These are phyloP conservation scores for Magallana ariakensis DNA, from an alignment of 1,140 invertebrate genomes.

Conservation along the genomic window DNA sequence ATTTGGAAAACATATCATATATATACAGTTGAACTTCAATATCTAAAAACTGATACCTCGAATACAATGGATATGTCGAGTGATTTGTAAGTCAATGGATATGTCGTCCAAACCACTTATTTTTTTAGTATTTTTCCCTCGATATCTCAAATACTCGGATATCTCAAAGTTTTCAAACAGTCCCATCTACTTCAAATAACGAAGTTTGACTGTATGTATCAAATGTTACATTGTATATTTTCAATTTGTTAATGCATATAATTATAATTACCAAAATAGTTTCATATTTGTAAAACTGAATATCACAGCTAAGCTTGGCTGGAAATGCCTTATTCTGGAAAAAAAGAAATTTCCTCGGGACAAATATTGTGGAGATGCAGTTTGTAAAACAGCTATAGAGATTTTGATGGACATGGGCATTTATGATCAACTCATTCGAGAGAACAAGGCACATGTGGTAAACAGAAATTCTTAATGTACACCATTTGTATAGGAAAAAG, in stretches of 20 bases:
- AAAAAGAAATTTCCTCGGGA: constrained; percentile 75
- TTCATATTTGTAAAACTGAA: background rate
- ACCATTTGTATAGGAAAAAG: too few relatives aligned
- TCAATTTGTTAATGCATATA: background rate
- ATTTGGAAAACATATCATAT: too few relatives aligned
- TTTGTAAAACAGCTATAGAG: constrained; percentile 75
- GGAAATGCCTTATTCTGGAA: constrained; percentile 70
- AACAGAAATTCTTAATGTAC: constrained; percentile 35
- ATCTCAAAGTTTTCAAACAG: too few relatives aligned
- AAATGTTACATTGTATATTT: background rate
- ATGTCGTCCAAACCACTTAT: too few relatives aligned
- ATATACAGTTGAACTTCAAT: too few relatives aligned
- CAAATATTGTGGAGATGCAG: constrained; percentile 75
- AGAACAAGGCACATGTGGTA: constrained; percentile 72
- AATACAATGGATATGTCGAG: too few relatives aligned
- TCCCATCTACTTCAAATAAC: too few relatives aligned
- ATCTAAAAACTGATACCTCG: too few relatives aligned
- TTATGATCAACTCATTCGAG: constrained; percentile 68
- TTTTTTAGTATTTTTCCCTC: too few relatives aligned
- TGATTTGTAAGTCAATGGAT: too few relatives aligned
- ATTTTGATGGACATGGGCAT: constrained; percentile 74
- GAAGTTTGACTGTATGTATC: background rate
- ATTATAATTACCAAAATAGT: background rate
- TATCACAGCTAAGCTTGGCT: constrained; percentile 66
- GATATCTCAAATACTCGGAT: too few relatives aligned